A percentile compares a stretch with the other conserved stretches of the same genome.
These are phyloP conservation scores for Hemibagrus guttatus DNA, from an alignment of 2,797 vertebrate genomes.

Conservation along the genomic window DNA sequence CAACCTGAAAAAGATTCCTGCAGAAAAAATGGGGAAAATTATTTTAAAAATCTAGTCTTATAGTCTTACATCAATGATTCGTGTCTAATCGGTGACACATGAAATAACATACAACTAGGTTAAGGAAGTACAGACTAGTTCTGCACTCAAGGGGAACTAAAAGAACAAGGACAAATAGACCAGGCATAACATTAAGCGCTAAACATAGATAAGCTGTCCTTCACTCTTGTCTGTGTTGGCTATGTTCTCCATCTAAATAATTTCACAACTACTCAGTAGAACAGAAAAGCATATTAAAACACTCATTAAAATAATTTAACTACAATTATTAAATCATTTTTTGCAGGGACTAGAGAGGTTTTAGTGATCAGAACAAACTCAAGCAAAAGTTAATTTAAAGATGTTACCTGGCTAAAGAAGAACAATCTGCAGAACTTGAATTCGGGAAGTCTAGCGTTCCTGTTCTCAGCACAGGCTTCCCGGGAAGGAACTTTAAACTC, in stretches of 20 bases:
- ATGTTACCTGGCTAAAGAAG: slow-evolving; percentile 77
- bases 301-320: background rate
- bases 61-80: too few relatives aligned
- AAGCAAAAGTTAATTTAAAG: background rate
- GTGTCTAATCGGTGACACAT: background rate
- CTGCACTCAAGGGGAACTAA: background rate
- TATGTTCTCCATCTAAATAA: background rate
- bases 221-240: background rate
- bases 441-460: slow-evolving; percentile 80
- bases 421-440: slow-evolving; percentile 69
- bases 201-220: slow-evolving; percentile 33
- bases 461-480: slow-evolving; percentile 75
- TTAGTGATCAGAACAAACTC: background rate
- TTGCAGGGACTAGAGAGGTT: background rate
- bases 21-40: slow-evolving; percentile 17
- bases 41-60: background rate
- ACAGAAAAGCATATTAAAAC: background rate
- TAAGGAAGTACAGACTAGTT: slow-evolving; percentile 2
- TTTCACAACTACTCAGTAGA: background rate
- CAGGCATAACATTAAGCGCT: background rate
- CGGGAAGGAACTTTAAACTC: slow-evolving; percentile 82
- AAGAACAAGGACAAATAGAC: slow-evolving; percentile 40
- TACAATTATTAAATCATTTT: background rate
- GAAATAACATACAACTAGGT: slow-evolving; percentile 12
- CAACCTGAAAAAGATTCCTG: slow-evolving; percentile 80